Evolutionary conservation across 53 echinoderm and acorn worm species (phyloP).

Genomic region (Patiria pectinifera): DNA sequence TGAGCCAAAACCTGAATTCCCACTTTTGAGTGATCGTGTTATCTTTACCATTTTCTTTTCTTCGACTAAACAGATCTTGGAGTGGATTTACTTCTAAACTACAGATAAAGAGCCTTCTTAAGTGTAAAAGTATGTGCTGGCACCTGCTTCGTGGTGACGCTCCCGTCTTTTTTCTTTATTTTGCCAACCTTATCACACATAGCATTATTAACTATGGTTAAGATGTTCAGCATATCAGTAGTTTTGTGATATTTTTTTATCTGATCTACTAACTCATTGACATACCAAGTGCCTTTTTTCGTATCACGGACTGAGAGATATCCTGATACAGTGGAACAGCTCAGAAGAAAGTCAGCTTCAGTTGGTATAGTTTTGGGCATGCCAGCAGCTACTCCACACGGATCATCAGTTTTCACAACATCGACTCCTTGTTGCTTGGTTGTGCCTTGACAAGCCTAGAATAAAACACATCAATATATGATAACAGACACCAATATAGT

Average conservation of each 20-base stretch:
- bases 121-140: constrained; percentile 69
- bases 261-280: constrained; percentile 67
- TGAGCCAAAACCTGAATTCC: no score
- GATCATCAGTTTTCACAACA: constrained; percentile 52
- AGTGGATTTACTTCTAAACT: not conserved
- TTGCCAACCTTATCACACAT: constrained; percentile 56
- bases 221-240: constrained; percentile 63
- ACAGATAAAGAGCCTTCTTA: constrained; percentile 66
- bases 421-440: constrained; percentile 36
- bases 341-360: constrained; percentile 84
- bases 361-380: constrained; percentile 69
- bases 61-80: not conserved
- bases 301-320: constrained; percentile 71
- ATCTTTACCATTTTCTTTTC: no score
- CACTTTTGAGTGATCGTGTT: no score
- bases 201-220: constrained; percentile 70
- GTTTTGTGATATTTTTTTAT: constrained; percentile 47
- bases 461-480: not conserved
- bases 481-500: not conserved
- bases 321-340: constrained; percentile 85
- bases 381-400: constrained; percentile 10
- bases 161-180: constrained; percentile 27
- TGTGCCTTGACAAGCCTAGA: constrained; percentile 87
- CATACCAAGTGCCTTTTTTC: constrained; percentile 82
- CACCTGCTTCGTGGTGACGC: constrained; percentile 70